Conservation (phyloP, 35 echinoderm and acorn worm genomes). For the Lytechinus pictus region DNA sequence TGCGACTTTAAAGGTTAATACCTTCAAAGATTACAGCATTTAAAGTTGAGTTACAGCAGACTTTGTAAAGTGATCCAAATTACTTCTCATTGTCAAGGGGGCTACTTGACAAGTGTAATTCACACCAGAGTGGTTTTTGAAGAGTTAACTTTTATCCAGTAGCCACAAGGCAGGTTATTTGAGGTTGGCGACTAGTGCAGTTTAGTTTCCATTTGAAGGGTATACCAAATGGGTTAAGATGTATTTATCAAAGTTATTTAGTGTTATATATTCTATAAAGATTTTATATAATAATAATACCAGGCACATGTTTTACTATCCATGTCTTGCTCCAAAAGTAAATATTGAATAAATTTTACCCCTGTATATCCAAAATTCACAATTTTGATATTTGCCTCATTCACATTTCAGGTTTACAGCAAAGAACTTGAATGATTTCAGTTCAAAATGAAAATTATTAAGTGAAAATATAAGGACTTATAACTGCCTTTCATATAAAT, state of each 20-base stretch:
- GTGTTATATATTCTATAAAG: background rate
- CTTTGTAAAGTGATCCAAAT: constrained; percentile 13
- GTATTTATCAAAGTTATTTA: background rate
- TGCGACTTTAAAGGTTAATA: background rate
- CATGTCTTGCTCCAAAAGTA: background rate
- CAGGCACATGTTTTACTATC: too few species aligned
- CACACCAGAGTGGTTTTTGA: background rate
- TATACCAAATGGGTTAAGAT: background rate
- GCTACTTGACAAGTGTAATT: background rate
- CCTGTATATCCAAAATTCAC: background rate
- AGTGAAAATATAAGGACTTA: too few species aligned
- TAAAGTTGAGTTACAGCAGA: background rate
- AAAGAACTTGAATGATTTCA: background rate
- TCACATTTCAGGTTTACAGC: background rate
- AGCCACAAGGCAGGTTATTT: background rate
- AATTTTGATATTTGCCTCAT: background rate
- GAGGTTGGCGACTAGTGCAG: background rate
- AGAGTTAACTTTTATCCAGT: background rate
- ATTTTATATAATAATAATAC: background rate
- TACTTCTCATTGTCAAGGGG: background rate
- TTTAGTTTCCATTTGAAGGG: background rate
- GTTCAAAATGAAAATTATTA: too few species aligned
- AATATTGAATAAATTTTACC: background rate
- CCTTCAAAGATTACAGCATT: background rate
- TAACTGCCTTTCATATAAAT: too few species aligned